Percentiles rank a stretch among this genome's conserved stretches.
Evolutionary conservation across 2,888 invertebrate species (phyloP).

Genomic region (Tetramorium bicarinatum): DNA sequence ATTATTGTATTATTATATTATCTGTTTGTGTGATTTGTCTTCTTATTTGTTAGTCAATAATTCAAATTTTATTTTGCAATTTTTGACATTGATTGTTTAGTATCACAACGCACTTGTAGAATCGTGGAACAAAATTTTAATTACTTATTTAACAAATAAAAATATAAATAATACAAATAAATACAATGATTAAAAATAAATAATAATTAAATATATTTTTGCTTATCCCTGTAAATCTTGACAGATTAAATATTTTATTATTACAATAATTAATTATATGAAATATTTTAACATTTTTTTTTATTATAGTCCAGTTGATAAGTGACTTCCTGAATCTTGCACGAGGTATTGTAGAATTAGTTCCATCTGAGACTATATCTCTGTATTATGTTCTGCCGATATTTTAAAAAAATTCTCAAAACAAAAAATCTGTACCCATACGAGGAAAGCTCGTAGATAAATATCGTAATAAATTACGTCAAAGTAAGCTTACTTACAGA

Average conservation of each 20-base stretch:
- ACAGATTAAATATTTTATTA: background rate
- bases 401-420: background rate
- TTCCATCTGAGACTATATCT: background rate
- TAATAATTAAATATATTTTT: background rate
- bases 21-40: no score
- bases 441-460: conserved; percentile 2
- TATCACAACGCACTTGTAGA: background rate
- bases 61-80: no score
- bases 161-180: no score
- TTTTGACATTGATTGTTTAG: background rate
- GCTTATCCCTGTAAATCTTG: background rate
- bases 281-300: conserved; percentile 9
- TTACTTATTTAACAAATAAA: no score
- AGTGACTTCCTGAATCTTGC: background rate
- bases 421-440: background rate
- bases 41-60: background rate
- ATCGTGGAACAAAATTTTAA: no score
- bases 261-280: no score
- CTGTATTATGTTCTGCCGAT: conserved; percentile 1
- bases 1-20: no score
- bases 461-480: background rate
- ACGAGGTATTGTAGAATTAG: background rate
- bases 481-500: background rate
- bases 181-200: no score
- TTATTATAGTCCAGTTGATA: background rate